Base-by-base conservation (phyloP, 2,113 vertebrate genomes). In the Progne subis region DNA sequence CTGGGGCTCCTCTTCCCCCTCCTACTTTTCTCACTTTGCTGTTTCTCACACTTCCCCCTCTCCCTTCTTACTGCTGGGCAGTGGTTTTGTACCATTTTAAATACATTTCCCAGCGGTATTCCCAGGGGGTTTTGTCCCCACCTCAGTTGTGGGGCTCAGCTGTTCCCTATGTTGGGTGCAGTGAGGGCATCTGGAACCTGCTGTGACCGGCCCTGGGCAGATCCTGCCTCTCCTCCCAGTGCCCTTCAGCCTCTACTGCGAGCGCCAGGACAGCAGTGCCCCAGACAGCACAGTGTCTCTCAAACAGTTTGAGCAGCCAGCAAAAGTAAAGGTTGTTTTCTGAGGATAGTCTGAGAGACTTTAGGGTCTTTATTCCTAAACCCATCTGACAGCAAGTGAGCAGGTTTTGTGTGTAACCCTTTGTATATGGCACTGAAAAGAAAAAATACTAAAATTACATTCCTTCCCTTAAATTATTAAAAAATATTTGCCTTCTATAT, bases 221-320 rank as follows among this genome's bases (percentile, higher is more conserved):
- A 34, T 26, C 23, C 0, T 1, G 15, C n/a, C 9, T 15, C 34
- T 53, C n/a, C 20, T 77, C 64, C 12, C 31, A 23, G 26, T 32
- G 55, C 9, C 39, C 20, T 25, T 50, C 46, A 59, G 47, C 9
- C 28, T 37, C 69, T 9, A 1, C 29, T 65, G 55, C 2, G 4
- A 8, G 9, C 0, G 0, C 28, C 29, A 2, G 53, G 6, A 39
- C 26, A 19, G 12, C 0, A 0, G 9, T 11, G 1, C 8, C 16
- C 14, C 11, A 2, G 9, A 39, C 24, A 23, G 12, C 59, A 12
- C 11, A 7, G 11, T 34, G 18, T 13, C 12, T 75, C 31, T 56
- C 49, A 52, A 41, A 53, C 28, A 69, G 16, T 44, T 56, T 19
- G 47, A 59, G 37, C 34, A 89, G 34, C 8, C 26, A 41, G 5